These are phyloP conservation scores for Archips xylosteana DNA, from an alignment of 2,888 invertebrate genomes.

Conservation along the genomic window DNA sequence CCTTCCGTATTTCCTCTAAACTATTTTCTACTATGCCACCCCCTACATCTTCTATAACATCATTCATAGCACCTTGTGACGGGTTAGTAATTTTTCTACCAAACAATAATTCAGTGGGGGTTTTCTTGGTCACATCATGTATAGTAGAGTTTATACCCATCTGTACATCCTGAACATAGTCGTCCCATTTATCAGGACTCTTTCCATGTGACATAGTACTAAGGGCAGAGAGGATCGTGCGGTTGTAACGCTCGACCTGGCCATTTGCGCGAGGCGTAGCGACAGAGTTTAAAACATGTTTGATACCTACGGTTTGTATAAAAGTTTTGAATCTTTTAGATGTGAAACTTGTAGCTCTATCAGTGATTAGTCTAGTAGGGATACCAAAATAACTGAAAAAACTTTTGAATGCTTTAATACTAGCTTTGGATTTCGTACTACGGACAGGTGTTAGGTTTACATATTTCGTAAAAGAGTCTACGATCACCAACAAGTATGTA, in stretches of 20 bases:
- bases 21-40: no score
- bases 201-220: no score
- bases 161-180: conserved; percentile 36
- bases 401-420: no score
- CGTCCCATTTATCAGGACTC: no score
- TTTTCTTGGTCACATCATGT: conserved; percentile 42
- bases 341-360: no score
- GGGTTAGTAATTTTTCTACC: conserved; percentile 27
- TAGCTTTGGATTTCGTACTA: background rate
- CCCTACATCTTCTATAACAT: no score
- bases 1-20: no score
- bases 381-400: no score
- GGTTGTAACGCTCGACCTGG: background rate
- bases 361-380: no score
- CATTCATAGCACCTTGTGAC: conserved; percentile 9
- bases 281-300: conserved; percentile 4
- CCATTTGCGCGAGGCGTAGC: background rate
- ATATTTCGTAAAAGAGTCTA: conserved; percentile 40
- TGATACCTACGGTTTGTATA: background rate
- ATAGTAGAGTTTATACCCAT: conserved; percentile 42
- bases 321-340: no score
- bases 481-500: conserved; percentile 19
- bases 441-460: conserved; percentile 25
- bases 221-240: no score
- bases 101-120: conserved; percentile 45